phyloP scores from a whole-genome alignment of 2,888 invertebrate species.

The Gisinianus flammeolus region DNA sequence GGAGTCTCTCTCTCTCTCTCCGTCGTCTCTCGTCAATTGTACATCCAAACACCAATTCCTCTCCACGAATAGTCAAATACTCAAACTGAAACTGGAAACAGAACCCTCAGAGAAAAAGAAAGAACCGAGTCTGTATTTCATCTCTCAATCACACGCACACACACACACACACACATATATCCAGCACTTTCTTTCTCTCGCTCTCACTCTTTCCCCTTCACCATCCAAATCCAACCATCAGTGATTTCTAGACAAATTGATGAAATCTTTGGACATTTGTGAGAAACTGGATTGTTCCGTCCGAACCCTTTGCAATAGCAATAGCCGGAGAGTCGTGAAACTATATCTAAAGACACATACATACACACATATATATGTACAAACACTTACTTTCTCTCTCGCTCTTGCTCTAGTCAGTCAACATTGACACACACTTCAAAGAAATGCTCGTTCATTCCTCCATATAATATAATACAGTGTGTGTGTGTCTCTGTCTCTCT shows the following conservation, averaged over 20 bases:
- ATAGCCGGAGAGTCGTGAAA: not conserved
- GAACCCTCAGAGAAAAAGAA: not conserved
- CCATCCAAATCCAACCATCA: not conserved
- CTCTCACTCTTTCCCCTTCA: not conserved
- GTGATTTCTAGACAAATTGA: conserved; percentile 23
- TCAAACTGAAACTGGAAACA: not conserved
- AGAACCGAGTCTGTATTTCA: conserved; percentile 4
- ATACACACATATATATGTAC: not conserved
- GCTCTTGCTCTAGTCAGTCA: too few species aligned
- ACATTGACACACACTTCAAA: conserved; percentile 15
- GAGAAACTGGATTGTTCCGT: not conserved
- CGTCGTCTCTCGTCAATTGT: not conserved
- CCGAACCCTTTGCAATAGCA: not conserved
- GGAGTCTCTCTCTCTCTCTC: not conserved
- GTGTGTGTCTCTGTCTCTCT: not conserved
- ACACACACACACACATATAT: not conserved
- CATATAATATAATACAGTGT: not conserved
- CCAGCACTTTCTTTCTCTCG: not conserved
- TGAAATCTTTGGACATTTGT: conserved; percentile 25
- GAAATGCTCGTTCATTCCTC: not conserved
- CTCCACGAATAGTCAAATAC: not conserved
- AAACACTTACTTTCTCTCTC: not conserved
- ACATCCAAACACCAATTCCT: not conserved
- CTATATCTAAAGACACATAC: not conserved
- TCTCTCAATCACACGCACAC: not conserved